Conservation (phyloP, 2,113 vertebrate genomes). For the Sylvietta virens region DNA sequence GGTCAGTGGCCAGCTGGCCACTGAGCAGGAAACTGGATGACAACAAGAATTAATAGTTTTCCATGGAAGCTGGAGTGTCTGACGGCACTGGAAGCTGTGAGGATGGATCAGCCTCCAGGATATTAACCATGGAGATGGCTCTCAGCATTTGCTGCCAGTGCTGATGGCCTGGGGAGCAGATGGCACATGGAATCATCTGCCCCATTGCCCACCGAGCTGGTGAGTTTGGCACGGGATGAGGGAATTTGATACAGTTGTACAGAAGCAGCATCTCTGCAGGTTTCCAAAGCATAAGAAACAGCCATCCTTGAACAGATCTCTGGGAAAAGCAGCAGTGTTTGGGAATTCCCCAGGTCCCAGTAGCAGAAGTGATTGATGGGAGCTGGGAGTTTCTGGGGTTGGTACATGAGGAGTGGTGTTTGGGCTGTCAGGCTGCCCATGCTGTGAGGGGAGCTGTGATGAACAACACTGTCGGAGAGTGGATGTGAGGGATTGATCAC, state of each 20-base stretch:
- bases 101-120: background rate
- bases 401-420: background rate
- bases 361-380: background rate
- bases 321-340: background rate
- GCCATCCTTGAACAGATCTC: background rate
- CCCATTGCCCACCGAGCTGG: background rate
- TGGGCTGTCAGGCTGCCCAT: background rate
- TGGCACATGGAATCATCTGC: background rate
- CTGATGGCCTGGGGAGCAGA: background rate
- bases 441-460: background rate
- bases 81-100: background rate
- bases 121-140: background rate
- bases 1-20: constrained; percentile 20
- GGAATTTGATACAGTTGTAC: background rate
- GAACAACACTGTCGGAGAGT: accelerated
- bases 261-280: background rate
- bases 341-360: background rate
- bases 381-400: background rate
- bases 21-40: background rate
- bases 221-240: background rate
- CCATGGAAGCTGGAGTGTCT: background rate
- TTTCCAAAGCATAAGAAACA: background rate
- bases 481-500: background rate
- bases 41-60: background rate
- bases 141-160: background rate